phyloP scores from a whole-genome alignment of 2,888 invertebrate species.

The Tubulanus polymorphus region DNA sequence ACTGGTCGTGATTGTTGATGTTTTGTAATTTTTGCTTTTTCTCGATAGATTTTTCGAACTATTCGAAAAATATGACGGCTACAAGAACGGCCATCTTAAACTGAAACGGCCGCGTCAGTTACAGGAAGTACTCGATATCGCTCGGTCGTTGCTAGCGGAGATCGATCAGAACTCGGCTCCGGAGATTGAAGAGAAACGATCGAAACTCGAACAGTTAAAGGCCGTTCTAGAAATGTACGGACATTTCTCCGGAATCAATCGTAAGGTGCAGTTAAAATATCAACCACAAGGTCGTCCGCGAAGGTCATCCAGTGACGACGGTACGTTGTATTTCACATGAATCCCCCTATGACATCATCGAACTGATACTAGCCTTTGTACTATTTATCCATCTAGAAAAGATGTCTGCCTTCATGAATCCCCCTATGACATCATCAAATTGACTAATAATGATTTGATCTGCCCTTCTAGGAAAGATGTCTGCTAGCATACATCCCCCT shows the following conservation, averaged over 20 bases:
- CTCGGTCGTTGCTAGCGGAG: constrained; percentile 82
- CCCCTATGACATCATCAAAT: too few species aligned
- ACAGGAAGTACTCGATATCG: constrained; percentile 90
- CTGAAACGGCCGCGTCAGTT: constrained; percentile 84
- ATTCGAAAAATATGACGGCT: constrained; percentile 93
- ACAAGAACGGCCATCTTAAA: constrained; percentile 93
- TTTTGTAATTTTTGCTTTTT: constrained; percentile 6
- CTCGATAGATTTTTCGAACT: constrained; percentile 87
- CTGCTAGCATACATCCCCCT: too few species aligned
- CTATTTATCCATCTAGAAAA: too few species aligned
- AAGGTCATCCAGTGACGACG: constrained; percentile 32
- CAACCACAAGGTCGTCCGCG: constrained; percentile 75
- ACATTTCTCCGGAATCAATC: constrained; percentile 99
- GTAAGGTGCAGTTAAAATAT: constrained; percentile 99
- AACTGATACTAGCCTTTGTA: too few species aligned
- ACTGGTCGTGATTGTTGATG: constrained; percentile 2
- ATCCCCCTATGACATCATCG: too few species aligned
- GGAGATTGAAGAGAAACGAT: constrained; percentile 93
- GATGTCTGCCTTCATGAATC: too few species aligned
- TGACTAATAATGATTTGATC: too few species aligned
- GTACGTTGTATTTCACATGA: constrained; percentile 16
- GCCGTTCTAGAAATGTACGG: constrained; percentile 96
- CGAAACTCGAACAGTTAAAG: constrained; percentile 94
- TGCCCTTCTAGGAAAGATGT: too few species aligned
- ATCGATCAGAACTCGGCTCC: constrained; percentile 64